These are phyloP conservation scores for Melanaphis sacchari DNA, from an alignment of 1,140 invertebrate genomes.

Conservation along the genomic window DNA sequence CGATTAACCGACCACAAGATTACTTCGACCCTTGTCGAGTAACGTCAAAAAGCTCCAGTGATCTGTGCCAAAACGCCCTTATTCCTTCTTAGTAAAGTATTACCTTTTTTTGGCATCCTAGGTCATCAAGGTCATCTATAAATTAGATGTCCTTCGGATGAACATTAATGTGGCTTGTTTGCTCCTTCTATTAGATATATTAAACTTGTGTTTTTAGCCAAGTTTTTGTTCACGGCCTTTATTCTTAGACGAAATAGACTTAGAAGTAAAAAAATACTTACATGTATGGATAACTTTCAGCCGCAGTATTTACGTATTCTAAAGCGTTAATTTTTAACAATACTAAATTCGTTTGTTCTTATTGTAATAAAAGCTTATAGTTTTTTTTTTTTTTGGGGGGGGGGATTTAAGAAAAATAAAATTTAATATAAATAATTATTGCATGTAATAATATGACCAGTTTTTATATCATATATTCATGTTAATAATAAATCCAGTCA, in stretches of 20 bases:
- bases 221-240: background rate
- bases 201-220: background rate
- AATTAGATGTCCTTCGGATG: background rate
- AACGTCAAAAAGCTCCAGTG: slow-evolving; percentile 41
- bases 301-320: background rate
- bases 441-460: background rate
- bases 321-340: background rate
- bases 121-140: slow-evolving; percentile 19
- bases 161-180: background rate
- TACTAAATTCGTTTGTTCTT: background rate
- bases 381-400: too few relatives aligned
- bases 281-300: background rate
- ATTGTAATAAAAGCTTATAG: background rate
- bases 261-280: background rate
- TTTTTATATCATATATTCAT: background rate
- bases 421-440: background rate
- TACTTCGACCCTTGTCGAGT: slow-evolving; percentile 35
- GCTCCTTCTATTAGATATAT: background rate
- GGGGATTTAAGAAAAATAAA: background rate
- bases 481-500: background rate
- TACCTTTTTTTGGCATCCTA: slow-evolving; percentile 5
- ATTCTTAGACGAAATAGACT: background rate
- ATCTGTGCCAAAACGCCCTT: slow-evolving; percentile 41
- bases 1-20: slow-evolving; percentile 48
- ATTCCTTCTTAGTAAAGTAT: slow-evolving; percentile 8